These are phyloP conservation scores for Drosophila colorata DNA, from an alignment of 2,888 invertebrate species.

Conservation along the genomic window DNA sequence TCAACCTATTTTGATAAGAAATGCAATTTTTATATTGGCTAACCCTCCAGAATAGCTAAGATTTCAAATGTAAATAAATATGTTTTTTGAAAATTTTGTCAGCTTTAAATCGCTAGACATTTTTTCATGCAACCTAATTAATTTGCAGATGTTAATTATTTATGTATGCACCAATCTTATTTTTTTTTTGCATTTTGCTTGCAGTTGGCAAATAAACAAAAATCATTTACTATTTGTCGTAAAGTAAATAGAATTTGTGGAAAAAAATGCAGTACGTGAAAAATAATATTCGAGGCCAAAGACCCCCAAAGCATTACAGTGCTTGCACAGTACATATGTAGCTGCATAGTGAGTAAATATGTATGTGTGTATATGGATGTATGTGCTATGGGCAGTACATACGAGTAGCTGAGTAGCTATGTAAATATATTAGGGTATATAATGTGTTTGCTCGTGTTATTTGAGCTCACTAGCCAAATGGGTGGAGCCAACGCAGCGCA, in stretches of 20 bases:
- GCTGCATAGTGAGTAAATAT: background rate
- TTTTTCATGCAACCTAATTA: background rate
- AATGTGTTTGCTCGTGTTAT: slow-evolving; percentile 34
- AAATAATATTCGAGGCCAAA: slow-evolving; percentile 31
- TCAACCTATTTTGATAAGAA: background rate
- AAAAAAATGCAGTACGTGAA: slow-evolving; percentile 17
- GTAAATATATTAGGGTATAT: slow-evolving; percentile 22
- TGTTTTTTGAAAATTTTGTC: too few relatives aligned
- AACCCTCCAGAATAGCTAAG: too few relatives aligned
- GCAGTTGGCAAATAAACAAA: slow-evolving; percentile 18
- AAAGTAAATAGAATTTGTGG: slow-evolving; percentile 9
- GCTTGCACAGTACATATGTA: slow-evolving; percentile 31
- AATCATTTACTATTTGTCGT: slow-evolving; percentile 24
- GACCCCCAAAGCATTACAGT: slow-evolving; percentile 22
- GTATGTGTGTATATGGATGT: background rate
- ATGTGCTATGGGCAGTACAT: background rate
- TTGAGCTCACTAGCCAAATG: slow-evolving; percentile 26
- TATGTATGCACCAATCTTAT: background rate
- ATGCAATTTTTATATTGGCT: too few relatives aligned
- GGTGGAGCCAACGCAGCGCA: slow-evolving; percentile 64
- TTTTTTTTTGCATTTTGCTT: slow-evolving; percentile 14
- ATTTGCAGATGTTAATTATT: slow-evolving; percentile 4
- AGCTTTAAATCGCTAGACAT: background rate
- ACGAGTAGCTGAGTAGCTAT: slow-evolving; percentile 19
- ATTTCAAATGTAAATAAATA: too few relatives aligned